Evolutionary conservation across 2,888 invertebrate genomes (phyloP).

Genomic region (Venusia cambrica): DNA sequence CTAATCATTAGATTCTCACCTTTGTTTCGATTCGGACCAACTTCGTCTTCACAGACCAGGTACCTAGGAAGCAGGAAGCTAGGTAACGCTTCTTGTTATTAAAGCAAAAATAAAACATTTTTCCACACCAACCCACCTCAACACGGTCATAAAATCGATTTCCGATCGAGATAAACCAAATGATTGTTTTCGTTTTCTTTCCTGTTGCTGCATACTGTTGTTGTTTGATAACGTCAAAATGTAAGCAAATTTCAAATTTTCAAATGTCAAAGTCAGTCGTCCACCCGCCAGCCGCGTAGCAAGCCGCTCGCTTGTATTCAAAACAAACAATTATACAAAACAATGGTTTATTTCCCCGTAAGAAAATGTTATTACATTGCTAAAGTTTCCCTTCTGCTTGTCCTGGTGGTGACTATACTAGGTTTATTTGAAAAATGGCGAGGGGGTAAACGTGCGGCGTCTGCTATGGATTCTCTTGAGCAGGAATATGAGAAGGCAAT

Average conservation of each 20-base stretch:
- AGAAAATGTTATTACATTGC: constrained; percentile 64
- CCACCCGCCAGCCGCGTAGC: constrained; percentile 40
- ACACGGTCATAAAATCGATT: constrained; percentile 8
- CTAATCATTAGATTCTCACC: no score
- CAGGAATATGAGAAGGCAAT: constrained; percentile 75
- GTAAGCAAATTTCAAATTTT: constrained; percentile 28
- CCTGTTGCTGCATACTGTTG: no score
- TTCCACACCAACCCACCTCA: no score
- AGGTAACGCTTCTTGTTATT: no score
- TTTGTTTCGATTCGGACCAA: no score
- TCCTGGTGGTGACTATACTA: constrained; percentile 57
- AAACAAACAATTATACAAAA: no score
- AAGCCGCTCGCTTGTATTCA: constrained; percentile 27
- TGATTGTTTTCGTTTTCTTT: constrained; percentile 80
- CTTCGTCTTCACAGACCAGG: no score
- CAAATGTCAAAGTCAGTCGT: constrained; percentile 51
- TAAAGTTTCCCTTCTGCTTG: constrained; percentile 51
- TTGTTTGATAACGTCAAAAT: constrained; percentile 48
- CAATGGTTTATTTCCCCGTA: constrained; percentile 64
- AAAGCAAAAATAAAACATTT: no score
- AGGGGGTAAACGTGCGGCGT: constrained; percentile 56
- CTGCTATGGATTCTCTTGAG: constrained; percentile 43
- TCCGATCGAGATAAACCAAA: constrained; percentile 12
- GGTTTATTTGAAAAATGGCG: constrained; percentile 67
- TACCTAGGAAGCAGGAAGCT: no score